Evolutionary conservation across 2,888 invertebrate species (phyloP).

Genomic region (Ceramica pisi): DNA sequence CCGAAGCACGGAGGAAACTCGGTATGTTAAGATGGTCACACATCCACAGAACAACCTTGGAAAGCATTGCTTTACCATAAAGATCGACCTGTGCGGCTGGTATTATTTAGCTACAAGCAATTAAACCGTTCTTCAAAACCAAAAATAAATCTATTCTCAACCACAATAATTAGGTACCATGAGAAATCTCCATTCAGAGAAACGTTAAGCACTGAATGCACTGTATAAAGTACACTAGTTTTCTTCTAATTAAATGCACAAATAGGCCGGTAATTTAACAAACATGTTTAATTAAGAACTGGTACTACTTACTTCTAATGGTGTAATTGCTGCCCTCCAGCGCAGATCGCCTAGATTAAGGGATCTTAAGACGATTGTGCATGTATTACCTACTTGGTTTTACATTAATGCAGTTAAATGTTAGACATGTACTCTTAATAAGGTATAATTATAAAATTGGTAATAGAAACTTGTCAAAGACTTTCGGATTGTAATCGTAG

Average conservation of each 20-base stretch:
- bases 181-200: constrained; percentile 42
- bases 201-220: constrained; percentile 18
- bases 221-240: constrained; percentile 29
- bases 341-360: constrained; percentile 47
- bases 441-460: constrained; percentile 48
- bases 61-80: no score
- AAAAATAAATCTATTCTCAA: not conserved
- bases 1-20: no score
- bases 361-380: constrained; percentile 32
- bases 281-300: constrained; percentile 51
- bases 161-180: constrained; percentile 3
- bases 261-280: constrained; percentile 53
- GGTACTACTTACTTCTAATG: constrained; percentile 48
- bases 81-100: no score
- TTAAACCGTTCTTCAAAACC: not conserved
- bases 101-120: no score
- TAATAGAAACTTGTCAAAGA: constrained; percentile 38
- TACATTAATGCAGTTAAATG: constrained; percentile 10
- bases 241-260: constrained; percentile 56
- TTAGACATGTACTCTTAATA: constrained; percentile 27
- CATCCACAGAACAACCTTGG: no score
- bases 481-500: constrained; percentile 46
- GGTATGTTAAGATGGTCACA: no score
- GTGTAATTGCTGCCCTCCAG: constrained; percentile 50
- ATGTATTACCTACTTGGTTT: constrained; percentile 15